Base-by-base conservation (phyloP, 2,888 invertebrate genomes). In the Tiliacea aurago region DNA sequence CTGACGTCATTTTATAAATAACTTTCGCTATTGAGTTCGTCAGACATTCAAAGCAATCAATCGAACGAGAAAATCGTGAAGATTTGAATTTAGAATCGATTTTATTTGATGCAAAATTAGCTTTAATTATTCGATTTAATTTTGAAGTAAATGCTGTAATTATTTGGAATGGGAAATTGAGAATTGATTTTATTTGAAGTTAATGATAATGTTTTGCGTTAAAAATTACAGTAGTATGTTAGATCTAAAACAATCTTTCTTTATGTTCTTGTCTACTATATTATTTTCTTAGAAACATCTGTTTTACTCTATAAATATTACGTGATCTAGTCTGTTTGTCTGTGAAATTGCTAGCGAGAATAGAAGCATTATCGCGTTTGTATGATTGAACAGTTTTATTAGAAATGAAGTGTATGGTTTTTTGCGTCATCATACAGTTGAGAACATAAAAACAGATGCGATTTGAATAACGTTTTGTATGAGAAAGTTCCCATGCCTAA, bases 1-100 rank as follows among this genome's bases (percentile, higher is more conserved):
- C 84, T 88, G 84, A 79, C 83, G 89, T 86, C 86, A 84, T 78
- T 76, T 74, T 90, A 88, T 87, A 90, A 89, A 90, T 90, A 90
- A 87, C 89, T 87, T 85, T 84, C 80, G 66, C 73, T 51, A 41
- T 70, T 53, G 55, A 28, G 56, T 61, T 70, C 69, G 56, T 84
- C 70, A 78, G 84, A 77, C 67, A 73, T 84, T 77, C 78, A 74
- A 78, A 85, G 73, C 77, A 81, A 65, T 70, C 5, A 81, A 65
- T 70, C 5, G 53, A 65, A 51, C n/a, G 4, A 18, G 55, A 49
- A 49, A 23, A 66, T 55, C 3, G 43, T 37, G 23, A 28, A 49
- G 20, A 43, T 76, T 56, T 53, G 45, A 61, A 20, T 28, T 53
- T 11, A 49, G 43, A 33, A 63, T 59, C 28, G 56, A 70, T 53